phyloP scores from a whole-genome alignment of 2,888 invertebrate genomes.

The Drosophila robusta region DNA sequence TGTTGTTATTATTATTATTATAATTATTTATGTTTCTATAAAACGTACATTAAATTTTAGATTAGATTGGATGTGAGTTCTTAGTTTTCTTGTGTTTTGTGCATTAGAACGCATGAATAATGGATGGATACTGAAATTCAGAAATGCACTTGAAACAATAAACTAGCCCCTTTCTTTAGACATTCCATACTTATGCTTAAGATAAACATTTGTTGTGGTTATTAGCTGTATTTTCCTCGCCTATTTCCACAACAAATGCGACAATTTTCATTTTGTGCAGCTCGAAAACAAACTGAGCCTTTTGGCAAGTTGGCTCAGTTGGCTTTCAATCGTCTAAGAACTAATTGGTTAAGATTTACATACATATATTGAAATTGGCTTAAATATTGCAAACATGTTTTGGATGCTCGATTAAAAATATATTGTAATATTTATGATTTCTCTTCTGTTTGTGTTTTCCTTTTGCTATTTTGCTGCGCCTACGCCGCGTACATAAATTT shows the following conservation, averaged over 20 bases:
- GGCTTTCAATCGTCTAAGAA: conserved; percentile 59
- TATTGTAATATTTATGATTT: conserved; percentile 19
- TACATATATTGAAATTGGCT: conserved; percentile 24
- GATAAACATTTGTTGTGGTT: conserved; percentile 27
- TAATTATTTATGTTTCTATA: conserved; percentile 26
- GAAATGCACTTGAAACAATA: conserved; percentile 57
- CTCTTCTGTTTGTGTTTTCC: conserved; percentile 3
- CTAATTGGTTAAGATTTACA: conserved; percentile 43
- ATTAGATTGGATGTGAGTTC: conserved; percentile 47
- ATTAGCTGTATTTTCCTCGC: conserved; percentile 8
- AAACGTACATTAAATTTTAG: conserved; percentile 57
- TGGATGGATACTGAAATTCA: conserved; percentile 68
- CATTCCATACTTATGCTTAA: conserved; percentile 25
- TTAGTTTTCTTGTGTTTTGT: conserved; percentile 36
- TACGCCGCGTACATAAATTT: conserved; percentile 69
- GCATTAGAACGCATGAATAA: conserved; percentile 63
- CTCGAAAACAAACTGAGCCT: conserved; percentile 71
- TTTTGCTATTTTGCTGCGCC: conserved; percentile 35
- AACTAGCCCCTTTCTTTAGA: conserved; percentile 3
- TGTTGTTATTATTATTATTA: conserved; percentile 11
- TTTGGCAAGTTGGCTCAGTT: conserved; percentile 45
- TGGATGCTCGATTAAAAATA: conserved; percentile 38
- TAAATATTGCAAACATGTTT: conserved; percentile 47
- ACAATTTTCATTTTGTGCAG: conserved; percentile 41
- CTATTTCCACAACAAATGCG: conserved; percentile 36